Evolutionary conservation across 2,113 vertebrate genomes (phyloP).

Genomic region (Caranx ignobilis): DNA sequence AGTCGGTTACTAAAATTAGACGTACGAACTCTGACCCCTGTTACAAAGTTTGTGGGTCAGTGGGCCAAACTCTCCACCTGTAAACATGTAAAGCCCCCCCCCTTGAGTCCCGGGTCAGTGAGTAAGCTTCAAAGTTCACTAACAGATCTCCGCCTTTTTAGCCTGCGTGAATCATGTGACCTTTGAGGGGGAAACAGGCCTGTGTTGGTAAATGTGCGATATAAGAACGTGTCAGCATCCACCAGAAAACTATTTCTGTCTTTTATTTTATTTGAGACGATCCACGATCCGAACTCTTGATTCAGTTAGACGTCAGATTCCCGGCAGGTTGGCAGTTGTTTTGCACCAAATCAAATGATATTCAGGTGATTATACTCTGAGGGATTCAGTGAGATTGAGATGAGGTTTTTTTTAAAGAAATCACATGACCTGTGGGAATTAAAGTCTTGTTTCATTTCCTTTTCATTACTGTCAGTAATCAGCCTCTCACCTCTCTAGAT

Average conservation of each 20-base stretch:
- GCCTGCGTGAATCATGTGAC: neutral
- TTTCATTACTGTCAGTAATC: conserved; percentile 64
- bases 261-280: neutral
- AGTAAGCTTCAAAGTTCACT: neutral
- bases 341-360: conserved; percentile 16
- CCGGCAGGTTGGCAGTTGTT: neutral
- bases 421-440: conserved; percentile 67
- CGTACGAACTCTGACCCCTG: neutral
- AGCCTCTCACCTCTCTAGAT: conserved; percentile 16
- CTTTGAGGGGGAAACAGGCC: neutral
- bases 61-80: conserved; percentile 17
- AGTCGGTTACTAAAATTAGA: too few species aligned
- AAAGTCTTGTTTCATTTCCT: conserved; percentile 68
- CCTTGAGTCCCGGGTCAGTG: neutral
- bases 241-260: neutral
- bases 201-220: neutral
- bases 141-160: neutral
- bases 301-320: neutral
- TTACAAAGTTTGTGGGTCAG: conserved; percentile 49
- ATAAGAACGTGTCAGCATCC: neutral
- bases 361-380: conserved; percentile 16
- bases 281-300: too few species aligned
- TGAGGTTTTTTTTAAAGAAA: conserved; percentile 13
- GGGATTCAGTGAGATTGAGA: conserved; percentile 27
- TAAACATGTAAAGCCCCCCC: conserved; percentile 14